phyloP scores from a whole-genome alignment of 2,113 vertebrate genomes.

The Eretmochelys imbricata region DNA sequence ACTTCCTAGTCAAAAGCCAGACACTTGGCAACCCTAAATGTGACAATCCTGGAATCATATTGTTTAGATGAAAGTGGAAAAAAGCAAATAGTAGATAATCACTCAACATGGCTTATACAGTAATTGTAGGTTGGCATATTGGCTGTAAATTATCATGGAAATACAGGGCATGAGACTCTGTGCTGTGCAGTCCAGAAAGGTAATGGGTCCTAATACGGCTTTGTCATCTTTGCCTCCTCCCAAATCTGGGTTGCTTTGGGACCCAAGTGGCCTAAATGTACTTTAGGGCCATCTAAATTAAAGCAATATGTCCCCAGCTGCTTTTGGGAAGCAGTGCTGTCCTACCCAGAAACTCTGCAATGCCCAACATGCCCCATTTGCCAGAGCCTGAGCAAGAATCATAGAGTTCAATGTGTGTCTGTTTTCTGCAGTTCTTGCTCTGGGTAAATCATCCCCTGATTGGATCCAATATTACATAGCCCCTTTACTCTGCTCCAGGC shows the following conservation, averaged over 20 bases:
- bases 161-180: not conserved
- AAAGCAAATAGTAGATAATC: not conserved
- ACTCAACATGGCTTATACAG: not conserved
- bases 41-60: too few relatives aligned
- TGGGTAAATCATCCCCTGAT: not conserved
- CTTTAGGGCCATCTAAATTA: not conserved
- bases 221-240: not conserved
- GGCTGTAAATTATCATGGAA: not conserved
- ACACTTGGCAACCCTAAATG: too few relatives aligned
- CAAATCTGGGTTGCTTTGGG: not conserved
- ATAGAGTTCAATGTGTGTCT: not conserved
- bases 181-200: not conserved
- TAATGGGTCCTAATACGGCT: not conserved
- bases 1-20: too few relatives aligned
- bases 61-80: not conserved
- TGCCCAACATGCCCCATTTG: not conserved
- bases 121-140: not conserved
- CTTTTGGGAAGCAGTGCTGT: not conserved
- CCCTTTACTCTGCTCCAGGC: accelerated
- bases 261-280: not conserved
- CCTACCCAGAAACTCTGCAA: not conserved
- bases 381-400: not conserved
- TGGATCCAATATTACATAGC: not conserved
- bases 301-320: not conserved
- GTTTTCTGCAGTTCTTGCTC: not conserved